These are phyloP conservation scores for Dryadula phaetusa DNA, from an alignment of 2,888 invertebrate genomes.

Conservation along the genomic window DNA sequence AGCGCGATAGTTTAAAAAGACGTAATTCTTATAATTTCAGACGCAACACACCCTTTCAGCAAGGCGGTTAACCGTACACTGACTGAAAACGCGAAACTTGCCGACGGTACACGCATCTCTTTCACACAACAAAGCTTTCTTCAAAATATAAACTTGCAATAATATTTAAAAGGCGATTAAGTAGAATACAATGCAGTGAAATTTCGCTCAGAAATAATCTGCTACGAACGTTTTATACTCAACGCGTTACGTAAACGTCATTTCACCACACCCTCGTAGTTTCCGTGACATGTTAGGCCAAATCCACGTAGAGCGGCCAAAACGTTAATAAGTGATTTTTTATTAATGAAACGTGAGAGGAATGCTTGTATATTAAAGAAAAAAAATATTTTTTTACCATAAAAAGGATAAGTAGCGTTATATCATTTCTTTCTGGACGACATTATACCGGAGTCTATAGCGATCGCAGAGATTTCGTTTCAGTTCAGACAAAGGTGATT, in stretches of 20 bases:
- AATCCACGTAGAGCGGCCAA: slow-evolving; percentile 20
- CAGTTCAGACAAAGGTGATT: too few species aligned
- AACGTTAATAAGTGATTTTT: slow-evolving; percentile 20
- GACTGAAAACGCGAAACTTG: slow-evolving; percentile 45
- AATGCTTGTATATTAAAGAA: slow-evolving; percentile 30
- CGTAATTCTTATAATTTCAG: slow-evolving; percentile 25
- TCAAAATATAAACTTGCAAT: slow-evolving; percentile 44
- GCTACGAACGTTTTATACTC: slow-evolving; percentile 15
- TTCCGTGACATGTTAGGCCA: slow-evolving; percentile 29
- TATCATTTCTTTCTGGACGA: too few species aligned
- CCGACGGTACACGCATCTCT: slow-evolving; percentile 46
- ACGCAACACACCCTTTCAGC: slow-evolving; percentile 29
- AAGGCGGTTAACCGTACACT: slow-evolving; percentile 44
- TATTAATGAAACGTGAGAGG: slow-evolving; percentile 32
- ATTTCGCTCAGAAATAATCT: slow-evolving; percentile 31
- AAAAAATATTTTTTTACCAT: slow-evolving; percentile 21
- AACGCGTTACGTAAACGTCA: slow-evolving; percentile 24
- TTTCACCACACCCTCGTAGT: slow-evolving; percentile 19
- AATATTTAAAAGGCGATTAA: slow-evolving; percentile 46
- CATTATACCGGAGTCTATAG: too few species aligned
- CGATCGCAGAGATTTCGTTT: too few species aligned
- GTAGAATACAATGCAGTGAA: slow-evolving; percentile 37
- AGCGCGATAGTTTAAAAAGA: slow-evolving; percentile 32
- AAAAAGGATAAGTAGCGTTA: slow-evolving; percentile 9
- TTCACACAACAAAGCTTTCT: slow-evolving; percentile 47